phyloP scores from a whole-genome alignment of 2,888 invertebrate species.

The Chloroclystis v-ata region DNA sequence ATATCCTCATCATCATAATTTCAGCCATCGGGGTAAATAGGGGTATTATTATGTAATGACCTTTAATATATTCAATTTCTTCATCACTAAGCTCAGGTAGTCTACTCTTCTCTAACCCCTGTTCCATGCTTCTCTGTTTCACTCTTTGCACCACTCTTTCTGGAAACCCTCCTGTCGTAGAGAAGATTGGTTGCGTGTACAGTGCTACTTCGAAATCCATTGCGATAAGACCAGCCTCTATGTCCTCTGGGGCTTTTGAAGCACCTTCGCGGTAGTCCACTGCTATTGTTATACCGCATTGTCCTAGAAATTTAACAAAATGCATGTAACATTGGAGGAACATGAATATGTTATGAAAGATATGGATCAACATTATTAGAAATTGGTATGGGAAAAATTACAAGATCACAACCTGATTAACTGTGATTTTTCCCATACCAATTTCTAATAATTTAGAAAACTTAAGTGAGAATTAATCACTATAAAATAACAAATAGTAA shows the following conservation, averaged over 20 bases:
- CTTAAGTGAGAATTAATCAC: too few species aligned
- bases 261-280: constrained; percentile 51
- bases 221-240: constrained; percentile 46
- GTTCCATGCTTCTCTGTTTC: constrained; percentile 59
- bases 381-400: too few species aligned
- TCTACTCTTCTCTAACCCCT: constrained; percentile 64
- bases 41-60: constrained; percentile 25
- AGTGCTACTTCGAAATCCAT: constrained; percentile 56
- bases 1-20: too few species aligned
- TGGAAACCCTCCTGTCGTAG: constrained; percentile 68
- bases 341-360: too few species aligned
- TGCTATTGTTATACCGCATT: constrained; percentile 56
- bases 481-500: too few species aligned
- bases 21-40: too few species aligned
- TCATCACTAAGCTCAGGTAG: constrained; percentile 64
- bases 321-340: too few species aligned
- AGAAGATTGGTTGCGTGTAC: constrained; percentile 69
- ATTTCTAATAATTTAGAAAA: too few species aligned
- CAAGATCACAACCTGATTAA: too few species aligned
- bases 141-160: constrained; percentile 57
- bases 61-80: constrained; percentile 56
- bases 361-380: too few species aligned
- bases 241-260: constrained; percentile 43
- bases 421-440: too few species aligned
- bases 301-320: constrained; percentile 39